Percentiles rank a stretch among this genome's conserved stretches.
Evolutionary conservation across 2,888 invertebrate genomes (phyloP).

Genomic region (Aporophyla lueneburgensis): DNA sequence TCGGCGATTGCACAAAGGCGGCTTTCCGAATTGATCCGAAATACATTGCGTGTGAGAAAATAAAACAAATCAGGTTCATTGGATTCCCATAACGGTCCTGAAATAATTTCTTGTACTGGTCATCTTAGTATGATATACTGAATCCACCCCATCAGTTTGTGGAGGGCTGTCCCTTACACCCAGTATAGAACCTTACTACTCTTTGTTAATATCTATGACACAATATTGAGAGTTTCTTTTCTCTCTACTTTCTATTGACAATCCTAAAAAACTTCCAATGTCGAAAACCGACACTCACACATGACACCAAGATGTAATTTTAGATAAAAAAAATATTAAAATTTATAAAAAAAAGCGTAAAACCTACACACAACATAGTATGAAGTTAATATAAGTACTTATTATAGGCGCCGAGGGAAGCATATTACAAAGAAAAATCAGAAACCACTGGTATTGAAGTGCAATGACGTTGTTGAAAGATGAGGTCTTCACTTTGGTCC

Average conservation of each 20-base stretch:
- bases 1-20: too few relatives aligned
- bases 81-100: too few relatives aligned
- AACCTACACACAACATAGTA: background rate
- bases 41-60: too few relatives aligned
- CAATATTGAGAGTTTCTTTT: background rate
- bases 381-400: background rate
- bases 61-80: too few relatives aligned
- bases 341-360: background rate
- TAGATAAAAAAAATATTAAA: background rate
- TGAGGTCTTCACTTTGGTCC: constrained; percentile 24
- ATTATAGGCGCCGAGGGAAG: too few relatives aligned
- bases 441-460: background rate
- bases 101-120: too few relatives aligned
- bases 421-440: background rate
- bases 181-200: too few relatives aligned
- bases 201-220: background rate
- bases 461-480: constrained; percentile 40
- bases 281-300: background rate
- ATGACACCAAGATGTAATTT: background rate
- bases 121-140: too few relatives aligned
- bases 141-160: too few relatives aligned
- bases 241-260: background rate
- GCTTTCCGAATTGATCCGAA: too few relatives aligned
- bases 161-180: too few relatives aligned
- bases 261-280: background rate